phyloP scores from a whole-genome alignment of 64 coral and sea anemone genomes.

The Pachyseris speciosa region DNA sequence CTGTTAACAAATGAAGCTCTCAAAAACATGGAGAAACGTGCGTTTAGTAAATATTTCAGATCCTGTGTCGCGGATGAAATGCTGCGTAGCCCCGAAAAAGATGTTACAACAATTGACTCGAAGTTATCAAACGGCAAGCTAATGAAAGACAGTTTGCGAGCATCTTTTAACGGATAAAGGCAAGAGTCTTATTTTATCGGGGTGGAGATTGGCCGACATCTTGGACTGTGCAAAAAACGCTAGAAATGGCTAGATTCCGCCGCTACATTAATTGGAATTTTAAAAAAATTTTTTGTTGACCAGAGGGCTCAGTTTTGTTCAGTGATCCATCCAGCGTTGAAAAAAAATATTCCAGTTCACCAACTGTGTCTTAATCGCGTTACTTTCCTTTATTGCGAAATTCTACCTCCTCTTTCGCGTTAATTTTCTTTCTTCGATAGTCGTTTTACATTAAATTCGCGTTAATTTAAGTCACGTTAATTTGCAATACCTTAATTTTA shows the following conservation, averaged over 20 bases:
- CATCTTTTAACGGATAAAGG: constrained; percentile 5
- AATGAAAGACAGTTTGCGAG: too few relatives aligned
- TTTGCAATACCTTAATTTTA: constrained; percentile 46
- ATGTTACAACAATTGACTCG: too few relatives aligned
- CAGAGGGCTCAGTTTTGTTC: too few relatives aligned
- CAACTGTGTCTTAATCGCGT: constrained; percentile 46
- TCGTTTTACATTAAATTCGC: constrained; percentile 37
- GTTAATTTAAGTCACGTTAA: constrained; percentile 60
- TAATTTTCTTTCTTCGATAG: constrained; percentile 59
- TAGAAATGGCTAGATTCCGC: constrained; percentile 33
- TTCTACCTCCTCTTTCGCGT: constrained; percentile 53
- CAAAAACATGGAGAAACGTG: background rate
- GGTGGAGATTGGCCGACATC: constrained; percentile 51
- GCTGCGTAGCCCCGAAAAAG: too few relatives aligned
- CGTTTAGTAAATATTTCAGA: background rate
- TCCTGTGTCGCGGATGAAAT: background rate
- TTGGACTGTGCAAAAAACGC: constrained; percentile 47
- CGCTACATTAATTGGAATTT: constrained; percentile 35
- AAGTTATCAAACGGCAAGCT: too few relatives aligned
- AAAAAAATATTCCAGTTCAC: too few relatives aligned
- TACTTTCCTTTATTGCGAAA: constrained; percentile 64
- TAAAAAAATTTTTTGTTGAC: background rate
- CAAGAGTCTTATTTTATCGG: constrained; percentile 22
- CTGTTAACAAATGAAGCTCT: background rate
- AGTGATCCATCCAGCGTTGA: too few relatives aligned